Conservation (phyloP, 2,797 vertebrate species). For the Coregonus sp. region DNA sequence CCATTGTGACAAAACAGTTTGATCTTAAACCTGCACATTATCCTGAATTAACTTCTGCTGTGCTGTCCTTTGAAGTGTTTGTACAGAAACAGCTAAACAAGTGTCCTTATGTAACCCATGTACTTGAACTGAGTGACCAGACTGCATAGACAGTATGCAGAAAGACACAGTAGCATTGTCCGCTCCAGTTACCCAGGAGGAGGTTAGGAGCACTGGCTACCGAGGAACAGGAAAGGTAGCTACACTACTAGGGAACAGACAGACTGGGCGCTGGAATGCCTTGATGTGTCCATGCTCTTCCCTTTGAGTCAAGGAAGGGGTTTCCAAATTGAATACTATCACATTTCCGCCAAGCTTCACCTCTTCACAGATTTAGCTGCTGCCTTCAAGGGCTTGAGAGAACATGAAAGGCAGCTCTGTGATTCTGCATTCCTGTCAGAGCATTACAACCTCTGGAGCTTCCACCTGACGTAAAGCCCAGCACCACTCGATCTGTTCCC, state of each 20-base stretch:
- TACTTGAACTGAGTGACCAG: neutral
- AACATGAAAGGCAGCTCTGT: conserved; percentile 69
- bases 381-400: conserved; percentile 67
- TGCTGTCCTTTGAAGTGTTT: neutral
- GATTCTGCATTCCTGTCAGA: conserved; percentile 72
- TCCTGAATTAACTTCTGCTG: neutral
- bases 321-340: conserved; percentile 63
- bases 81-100: neutral
- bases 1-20: neutral
- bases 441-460: conserved; percentile 63
- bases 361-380: conserved; percentile 61
- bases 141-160: no score
- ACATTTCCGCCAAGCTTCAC: conserved; percentile 66
- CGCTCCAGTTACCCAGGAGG: conserved; percentile 30
- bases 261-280: conserved; percentile 40
- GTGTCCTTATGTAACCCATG: neutral
- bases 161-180: neutral
- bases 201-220: conserved; percentile 46
- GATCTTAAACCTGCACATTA: neutral
- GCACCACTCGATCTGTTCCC: conserved; percentile 31
- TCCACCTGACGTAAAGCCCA: conserved; percentile 33
- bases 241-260: conserved; percentile 29
- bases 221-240: conserved; percentile 14
- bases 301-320: conserved; percentile 33
- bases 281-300: conserved; percentile 39